phyloP scores from a whole-genome alignment of 2,113 vertebrate genomes.

The Thalassarche chlororhynchos region DNA sequence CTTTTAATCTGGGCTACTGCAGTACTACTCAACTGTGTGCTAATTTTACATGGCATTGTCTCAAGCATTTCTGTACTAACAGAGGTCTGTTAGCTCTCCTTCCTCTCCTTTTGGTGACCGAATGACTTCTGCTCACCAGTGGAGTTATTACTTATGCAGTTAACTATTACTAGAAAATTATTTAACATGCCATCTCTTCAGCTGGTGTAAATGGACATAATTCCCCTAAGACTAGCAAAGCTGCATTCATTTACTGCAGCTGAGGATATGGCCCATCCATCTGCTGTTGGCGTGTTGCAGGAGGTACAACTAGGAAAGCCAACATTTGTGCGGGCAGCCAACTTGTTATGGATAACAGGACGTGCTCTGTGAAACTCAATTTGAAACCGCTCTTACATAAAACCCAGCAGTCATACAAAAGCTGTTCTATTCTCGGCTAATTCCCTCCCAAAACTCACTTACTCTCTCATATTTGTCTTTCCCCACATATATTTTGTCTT shows the following conservation, averaged over 20 bases:
- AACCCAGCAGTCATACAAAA: not conserved
- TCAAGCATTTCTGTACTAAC: not conserved
- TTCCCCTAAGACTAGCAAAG: not conserved
- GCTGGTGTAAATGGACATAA: not conserved
- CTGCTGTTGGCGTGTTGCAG: not conserved
- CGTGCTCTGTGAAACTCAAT: not conserved
- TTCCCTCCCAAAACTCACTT: not conserved
- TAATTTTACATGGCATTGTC: not conserved
- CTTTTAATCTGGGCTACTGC: not conserved
- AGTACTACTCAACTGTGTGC: not conserved
- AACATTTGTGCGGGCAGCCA: not conserved
- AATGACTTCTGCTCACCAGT: not conserved
- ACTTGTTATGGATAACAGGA: not conserved
- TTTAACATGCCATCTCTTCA: not conserved
- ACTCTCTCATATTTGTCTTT: not conserved
- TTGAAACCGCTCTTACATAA: not conserved
- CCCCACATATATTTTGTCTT: not conserved
- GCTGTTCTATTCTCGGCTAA: not conserved
- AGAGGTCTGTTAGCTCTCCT: not conserved
- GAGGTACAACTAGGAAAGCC: not conserved
- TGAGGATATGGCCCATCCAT: not conserved
- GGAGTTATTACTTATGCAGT: not conserved
- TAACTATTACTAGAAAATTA: not conserved
- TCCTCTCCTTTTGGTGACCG: not conserved
- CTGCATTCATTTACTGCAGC: not conserved